A percentile compares a stretch with the other conserved stretches of the same genome.
These are phyloP conservation scores for Prunella himalayana DNA, from an alignment of 2,113 vertebrate genomes.

Conservation along the genomic window DNA sequence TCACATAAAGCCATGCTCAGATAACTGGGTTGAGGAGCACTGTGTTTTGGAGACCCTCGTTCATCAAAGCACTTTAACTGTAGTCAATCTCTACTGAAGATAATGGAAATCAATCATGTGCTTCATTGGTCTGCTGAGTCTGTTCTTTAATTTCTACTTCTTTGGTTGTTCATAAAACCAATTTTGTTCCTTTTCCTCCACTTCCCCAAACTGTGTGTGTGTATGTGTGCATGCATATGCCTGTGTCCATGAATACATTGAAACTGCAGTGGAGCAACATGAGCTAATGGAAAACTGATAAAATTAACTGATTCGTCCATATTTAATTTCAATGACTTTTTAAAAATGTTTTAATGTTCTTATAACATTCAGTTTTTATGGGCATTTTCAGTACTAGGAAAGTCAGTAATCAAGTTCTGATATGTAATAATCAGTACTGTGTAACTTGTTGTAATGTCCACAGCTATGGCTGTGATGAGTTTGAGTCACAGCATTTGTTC, in stretches of 20 bases:
- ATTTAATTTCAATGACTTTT: not conserved
- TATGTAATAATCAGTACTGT: not conserved
- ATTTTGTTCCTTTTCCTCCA: not conserved
- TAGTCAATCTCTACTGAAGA: not conserved
- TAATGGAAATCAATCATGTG: not conserved
- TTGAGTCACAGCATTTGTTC: not conserved
- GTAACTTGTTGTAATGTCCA: not conserved
- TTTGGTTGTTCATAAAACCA: not conserved
- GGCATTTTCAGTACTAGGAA: not conserved
- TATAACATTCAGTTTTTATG: not conserved
- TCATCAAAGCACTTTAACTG: not conserved
- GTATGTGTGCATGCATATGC: fast-evolving
- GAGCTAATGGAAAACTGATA: not conserved
- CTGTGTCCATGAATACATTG: not conserved
- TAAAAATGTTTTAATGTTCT: not conserved
- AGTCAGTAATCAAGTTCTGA: not conserved
- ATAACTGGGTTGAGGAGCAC: not conserved
- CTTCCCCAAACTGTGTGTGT: not conserved
- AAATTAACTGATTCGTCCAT: not conserved
- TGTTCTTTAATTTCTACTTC: not conserved
- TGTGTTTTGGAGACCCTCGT: not conserved
- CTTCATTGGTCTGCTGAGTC: not conserved
- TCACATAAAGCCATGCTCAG: not conserved
- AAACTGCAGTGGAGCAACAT: not conserved
- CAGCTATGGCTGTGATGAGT: not conserved